A percentile compares a stretch with the other conserved stretches of the same genome.
These are phyloP conservation scores for Heliconius eleuchia DNA, from an alignment of 1,140 invertebrate species.

Conservation along the genomic window DNA sequence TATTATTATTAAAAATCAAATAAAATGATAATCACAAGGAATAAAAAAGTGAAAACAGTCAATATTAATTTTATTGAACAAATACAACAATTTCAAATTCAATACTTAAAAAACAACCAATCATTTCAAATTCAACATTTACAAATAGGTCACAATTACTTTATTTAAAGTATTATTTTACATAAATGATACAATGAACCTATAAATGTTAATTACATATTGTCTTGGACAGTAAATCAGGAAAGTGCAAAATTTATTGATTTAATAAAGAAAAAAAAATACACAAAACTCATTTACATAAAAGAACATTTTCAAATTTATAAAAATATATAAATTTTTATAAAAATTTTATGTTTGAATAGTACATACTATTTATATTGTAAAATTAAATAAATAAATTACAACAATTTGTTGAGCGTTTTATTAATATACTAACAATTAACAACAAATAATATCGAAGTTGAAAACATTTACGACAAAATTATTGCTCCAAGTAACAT, in stretches of 20 bases:
- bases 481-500: not conserved
- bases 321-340: no score
- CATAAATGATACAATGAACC: not conserved
- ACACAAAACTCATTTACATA: not conserved
- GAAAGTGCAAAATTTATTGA: no score
- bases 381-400: not conserved
- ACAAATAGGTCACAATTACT: not conserved
- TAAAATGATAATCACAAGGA: not conserved
- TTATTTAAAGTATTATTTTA: not conserved
- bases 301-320: no score
- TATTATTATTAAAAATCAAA: not conserved
- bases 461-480: not conserved
- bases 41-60: constrained; percentile 26
- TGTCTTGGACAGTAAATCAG: no score
- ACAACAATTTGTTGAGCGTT: not conserved
- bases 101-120: constrained; percentile 40
- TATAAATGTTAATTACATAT: no score
- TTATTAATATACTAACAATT: not conserved
- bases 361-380: no score
- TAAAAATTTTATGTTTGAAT: no score
- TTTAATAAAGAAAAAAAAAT: no score
- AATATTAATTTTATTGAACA: constrained; percentile 53
- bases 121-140: not conserved
- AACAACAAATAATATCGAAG: not conserved
- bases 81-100: constrained; percentile 57